Evolutionary conservation across 2,888 invertebrate species (phyloP).

Genomic region (Melikaiella ostensackeni): DNA sequence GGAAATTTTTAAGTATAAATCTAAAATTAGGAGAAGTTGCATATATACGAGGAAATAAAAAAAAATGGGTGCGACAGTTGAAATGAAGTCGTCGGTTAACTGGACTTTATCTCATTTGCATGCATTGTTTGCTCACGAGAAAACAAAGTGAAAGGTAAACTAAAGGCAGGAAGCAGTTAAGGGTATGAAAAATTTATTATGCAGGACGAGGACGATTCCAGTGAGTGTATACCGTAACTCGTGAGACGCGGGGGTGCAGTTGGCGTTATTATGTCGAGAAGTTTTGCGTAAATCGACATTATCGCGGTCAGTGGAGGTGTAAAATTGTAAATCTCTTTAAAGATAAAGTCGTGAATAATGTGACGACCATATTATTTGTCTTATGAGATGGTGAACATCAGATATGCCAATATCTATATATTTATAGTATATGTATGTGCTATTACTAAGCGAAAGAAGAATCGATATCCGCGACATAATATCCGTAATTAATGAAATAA

Average conservation of each 20-base stretch:
- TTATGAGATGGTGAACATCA: conserved; percentile 23
- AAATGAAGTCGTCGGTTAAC: conserved; percentile 30
- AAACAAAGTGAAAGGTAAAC: conserved; percentile 38
- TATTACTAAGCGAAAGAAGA: too few relatives aligned
- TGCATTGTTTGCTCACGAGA: conserved; percentile 34
- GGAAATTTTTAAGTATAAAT: not conserved
- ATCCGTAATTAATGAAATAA: too few relatives aligned
- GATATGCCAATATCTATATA: not conserved
- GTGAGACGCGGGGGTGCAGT: conserved; percentile 36
- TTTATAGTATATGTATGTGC: too few relatives aligned
- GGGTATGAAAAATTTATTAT: conserved; percentile 38
- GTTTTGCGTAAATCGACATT: conserved; percentile 34
- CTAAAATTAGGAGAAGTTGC: not conserved
- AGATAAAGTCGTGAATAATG: conserved; percentile 22
- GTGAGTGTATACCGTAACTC: not conserved
- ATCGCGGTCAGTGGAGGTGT: conserved; percentile 28
- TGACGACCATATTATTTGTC: conserved; percentile 21
- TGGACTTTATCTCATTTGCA: conserved; percentile 28
- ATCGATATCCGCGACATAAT: too few relatives aligned
- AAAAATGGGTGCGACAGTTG: conserved; percentile 29
- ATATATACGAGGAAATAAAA: not conserved
- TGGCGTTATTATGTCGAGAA: conserved; percentile 32
- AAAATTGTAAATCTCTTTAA: conserved; percentile 35
- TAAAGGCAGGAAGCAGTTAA: conserved; percentile 38
- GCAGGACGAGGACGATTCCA: conserved; percentile 37